Evolutionary conservation across 2,797 vertebrate species (phyloP), one percentile per base, ranked within the genome.

Genomic region (Propithecus perrieri): DNA sequence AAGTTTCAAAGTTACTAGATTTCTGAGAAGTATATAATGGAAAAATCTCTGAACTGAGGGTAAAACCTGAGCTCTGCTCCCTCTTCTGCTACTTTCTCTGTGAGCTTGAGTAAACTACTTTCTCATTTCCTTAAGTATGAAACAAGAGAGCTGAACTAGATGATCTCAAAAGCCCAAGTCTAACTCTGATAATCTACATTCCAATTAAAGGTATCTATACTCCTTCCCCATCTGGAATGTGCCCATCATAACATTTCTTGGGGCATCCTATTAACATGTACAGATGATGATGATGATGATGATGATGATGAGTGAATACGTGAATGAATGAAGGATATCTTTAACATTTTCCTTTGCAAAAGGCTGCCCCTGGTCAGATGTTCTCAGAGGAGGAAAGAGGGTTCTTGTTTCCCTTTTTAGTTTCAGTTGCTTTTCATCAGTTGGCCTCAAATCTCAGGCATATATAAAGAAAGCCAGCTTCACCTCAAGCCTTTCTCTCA

Each of bases 381-480:
- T 50, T 65, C 46, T 28, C 46, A 35, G n/a, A 93, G 67, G 35
- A 48, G 71, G 2, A 63, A 61, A 85, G 28, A 59, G 28, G n/a
- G 59, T 86, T 81, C 71, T 85, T 48, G 20, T 57, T 74, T 92
- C 55, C 50, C 71, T 90, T 94, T 91, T 94, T 48, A 38, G 30
- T 65, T 79, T 89, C 65, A 84, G 89, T 72, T 78, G 59, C 78
- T 94, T 79, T 65, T 80, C 83, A 87, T 38, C 53, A 59, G 46
- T 53, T 35, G 28, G 72, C 55, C 84, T 91, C 65, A 84, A 86
- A 86, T 89, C 80, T 80, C 18, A 0, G 18, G 15, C 61, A 90
- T 78, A 90, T 93, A 92, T 92, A 97, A 87, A 96, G 91, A 92
- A 91, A 96, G 53, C 50, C 83, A 57, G 63, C 89, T 69, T 93